Percentiles rank a stretch among this genome's conserved stretches.
Conservation (phyloP, 2,113 vertebrate genomes). For the Nothoprocta pentlandii region DNA sequence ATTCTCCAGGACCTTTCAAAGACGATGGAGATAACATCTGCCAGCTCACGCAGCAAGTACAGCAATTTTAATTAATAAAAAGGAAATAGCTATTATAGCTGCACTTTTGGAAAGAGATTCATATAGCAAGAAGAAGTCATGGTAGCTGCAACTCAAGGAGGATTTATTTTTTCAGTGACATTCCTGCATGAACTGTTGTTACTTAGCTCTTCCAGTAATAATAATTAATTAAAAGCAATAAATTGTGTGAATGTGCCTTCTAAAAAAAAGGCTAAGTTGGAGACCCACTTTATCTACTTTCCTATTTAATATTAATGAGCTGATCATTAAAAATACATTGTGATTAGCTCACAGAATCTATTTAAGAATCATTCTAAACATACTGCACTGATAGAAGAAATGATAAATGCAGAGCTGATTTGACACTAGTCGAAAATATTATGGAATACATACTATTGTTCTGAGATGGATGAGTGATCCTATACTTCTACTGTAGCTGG, state of each 20-base stretch:
- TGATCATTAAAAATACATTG: not conserved
- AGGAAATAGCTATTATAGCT: not conserved
- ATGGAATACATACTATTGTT: not conserved
- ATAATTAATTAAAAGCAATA: not conserved
- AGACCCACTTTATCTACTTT: not conserved
- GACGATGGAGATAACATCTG: no score
- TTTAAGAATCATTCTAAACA: conserved; percentile 13
- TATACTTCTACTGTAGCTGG: not conserved
- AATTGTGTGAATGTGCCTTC: not conserved
- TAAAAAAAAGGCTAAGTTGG: not conserved
- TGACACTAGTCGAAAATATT: not conserved
- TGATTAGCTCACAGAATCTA: not conserved
- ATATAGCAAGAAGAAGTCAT: not conserved
- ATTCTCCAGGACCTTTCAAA: no score
- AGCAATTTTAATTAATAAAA: not conserved
- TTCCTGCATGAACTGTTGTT: not conserved
- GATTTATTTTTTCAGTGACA: not conserved
- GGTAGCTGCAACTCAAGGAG: not conserved
- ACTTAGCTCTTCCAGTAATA: not conserved
- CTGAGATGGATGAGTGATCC: not conserved
- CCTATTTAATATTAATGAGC: not conserved
- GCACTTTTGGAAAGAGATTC: not conserved
- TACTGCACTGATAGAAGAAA: not conserved
- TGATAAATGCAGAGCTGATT: not conserved
- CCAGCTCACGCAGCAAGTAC: not conserved